phyloP scores from a whole-genome alignment of 2,113 vertebrate species.

The Dicentrarchus labrax region DNA sequence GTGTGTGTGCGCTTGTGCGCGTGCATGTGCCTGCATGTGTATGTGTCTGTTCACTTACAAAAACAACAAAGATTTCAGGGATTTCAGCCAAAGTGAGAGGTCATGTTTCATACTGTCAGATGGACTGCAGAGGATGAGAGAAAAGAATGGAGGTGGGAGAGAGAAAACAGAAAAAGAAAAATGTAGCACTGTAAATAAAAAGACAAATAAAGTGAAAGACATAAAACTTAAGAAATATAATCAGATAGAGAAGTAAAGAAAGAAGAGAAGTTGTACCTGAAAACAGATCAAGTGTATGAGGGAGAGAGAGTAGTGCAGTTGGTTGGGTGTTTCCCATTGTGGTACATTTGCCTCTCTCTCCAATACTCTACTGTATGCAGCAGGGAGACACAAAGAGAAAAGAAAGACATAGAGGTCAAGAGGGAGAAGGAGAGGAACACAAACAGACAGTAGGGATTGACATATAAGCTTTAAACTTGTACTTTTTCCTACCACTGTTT shows the following conservation, averaged over 20 bases:
- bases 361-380: background rate
- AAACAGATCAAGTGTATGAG: background rate
- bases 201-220: conserved; percentile 2
- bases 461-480: conserved; percentile 9
- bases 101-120: conserved; percentile 73
- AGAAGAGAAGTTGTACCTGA: background rate
- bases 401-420: conserved; percentile 25
- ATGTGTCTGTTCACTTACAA: conserved; percentile 37
- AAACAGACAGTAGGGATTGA: conserved; percentile 8
- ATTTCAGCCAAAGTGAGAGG: conserved; percentile 65
- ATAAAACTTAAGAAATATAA: background rate
- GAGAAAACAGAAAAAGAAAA: conserved; percentile 9
- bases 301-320: conserved; percentile 6
- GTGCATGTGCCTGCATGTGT: background rate
- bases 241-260: conserved; percentile 24
- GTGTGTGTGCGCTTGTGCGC: conserved; percentile 24
- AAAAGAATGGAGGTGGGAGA: conserved; percentile 1
- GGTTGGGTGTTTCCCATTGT: conserved; percentile 48
- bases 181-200: conserved; percentile 1
- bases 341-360: conserved; percentile 44
- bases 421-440: conserved; percentile 1
- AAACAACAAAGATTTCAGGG: conserved; percentile 54
- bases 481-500: background rate
- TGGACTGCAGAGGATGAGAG: conserved; percentile 40
- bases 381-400: conserved; percentile 21